phyloP scores from a whole-genome alignment of 1,140 invertebrate species.

The Periplaneta americana region DNA sequence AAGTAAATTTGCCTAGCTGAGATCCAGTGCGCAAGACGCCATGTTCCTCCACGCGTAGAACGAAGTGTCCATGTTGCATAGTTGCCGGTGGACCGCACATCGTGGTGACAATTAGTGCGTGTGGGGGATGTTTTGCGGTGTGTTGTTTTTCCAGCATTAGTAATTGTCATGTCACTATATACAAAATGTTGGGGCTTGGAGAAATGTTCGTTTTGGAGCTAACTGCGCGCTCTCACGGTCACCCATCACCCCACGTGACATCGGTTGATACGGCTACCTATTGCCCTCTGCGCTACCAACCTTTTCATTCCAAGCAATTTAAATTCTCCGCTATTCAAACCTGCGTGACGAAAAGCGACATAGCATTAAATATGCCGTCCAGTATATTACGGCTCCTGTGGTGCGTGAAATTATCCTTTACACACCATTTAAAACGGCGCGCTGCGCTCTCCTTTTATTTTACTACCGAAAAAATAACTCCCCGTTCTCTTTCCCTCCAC shows the following conservation, averaged over 20 bases:
- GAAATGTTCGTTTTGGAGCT: not conserved
- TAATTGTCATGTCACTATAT: not conserved
- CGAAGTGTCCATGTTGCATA: not conserved
- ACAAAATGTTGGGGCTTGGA: not conserved
- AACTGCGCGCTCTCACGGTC: not conserved
- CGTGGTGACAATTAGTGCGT: not conserved
- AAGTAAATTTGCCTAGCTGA: too few species aligned
- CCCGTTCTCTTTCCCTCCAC: not conserved
- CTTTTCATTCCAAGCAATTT: not conserved
- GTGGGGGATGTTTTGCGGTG: not conserved
- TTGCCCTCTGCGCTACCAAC: not conserved
- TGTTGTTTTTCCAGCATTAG: not conserved
- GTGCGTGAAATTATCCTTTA: conserved; percentile 9
- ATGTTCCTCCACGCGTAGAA: too few species aligned
- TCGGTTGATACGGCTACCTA: not conserved
- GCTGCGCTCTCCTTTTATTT: not conserved
- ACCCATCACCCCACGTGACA: not conserved
- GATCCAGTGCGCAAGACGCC: too few species aligned
- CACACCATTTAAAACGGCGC: not conserved
- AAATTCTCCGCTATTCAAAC: not conserved
- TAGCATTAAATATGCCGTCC: not conserved
- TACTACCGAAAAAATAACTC: not conserved
- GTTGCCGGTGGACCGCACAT: not conserved
- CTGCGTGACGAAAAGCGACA: conserved; percentile 4
- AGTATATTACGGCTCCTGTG: not conserved